Conservation (phyloP, 2,797 vertebrate species). For the Coccyzus lansbergi region DNA sequence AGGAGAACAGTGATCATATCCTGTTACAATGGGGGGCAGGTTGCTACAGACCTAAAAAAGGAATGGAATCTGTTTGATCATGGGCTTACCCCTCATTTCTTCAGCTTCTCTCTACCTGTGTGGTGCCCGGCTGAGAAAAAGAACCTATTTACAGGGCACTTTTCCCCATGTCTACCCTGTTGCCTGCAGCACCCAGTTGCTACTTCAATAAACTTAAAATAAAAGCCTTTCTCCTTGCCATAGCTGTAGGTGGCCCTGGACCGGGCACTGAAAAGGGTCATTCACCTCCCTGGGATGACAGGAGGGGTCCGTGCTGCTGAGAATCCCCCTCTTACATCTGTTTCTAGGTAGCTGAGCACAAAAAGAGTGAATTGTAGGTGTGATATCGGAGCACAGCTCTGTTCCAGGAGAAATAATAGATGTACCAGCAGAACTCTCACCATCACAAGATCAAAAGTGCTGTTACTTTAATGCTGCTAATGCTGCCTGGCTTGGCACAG, state of each 20-base stretch:
- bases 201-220: conserved; percentile 14
- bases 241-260: not conserved
- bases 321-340: not conserved
- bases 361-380: not conserved
- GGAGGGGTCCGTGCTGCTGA: not conserved
- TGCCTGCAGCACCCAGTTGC: not conserved
- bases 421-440: not conserved
- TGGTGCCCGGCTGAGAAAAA: not conserved
- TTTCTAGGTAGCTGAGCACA: not conserved
- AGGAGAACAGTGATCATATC: not conserved
- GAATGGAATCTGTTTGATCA: not conserved
- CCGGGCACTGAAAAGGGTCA: not conserved
- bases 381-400: not conserved
- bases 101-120: not conserved
- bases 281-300: not conserved
- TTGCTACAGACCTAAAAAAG: not conserved
- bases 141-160: not conserved
- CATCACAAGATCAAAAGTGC: conserved; percentile 23
- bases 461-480: conserved; percentile 8
- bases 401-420: conserved; percentile 34
- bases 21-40: not conserved
- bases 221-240: not conserved
- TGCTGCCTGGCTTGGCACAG: conserved; percentile 7
- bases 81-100: not conserved
- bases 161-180: not conserved